Base-by-base conservation (phyloP, 2,797 vertebrate species). In the Pipistrellus pipistrellus region DNA sequence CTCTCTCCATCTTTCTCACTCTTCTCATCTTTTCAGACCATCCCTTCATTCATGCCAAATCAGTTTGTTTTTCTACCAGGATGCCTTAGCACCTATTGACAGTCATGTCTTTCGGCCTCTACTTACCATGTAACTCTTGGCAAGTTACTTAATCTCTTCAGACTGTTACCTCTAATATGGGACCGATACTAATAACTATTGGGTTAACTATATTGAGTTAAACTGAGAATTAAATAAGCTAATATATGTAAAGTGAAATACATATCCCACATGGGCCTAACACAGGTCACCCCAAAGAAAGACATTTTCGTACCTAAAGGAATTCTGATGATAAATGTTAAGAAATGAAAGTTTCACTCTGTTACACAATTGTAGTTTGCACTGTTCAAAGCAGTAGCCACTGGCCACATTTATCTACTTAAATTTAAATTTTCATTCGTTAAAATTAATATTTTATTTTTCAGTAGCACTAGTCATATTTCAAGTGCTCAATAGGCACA, bases 291-390 rank as follows among this genome's bases (percentile, higher is more conserved):
- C 27, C 44, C 30, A 17, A 68, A 71, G 41, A 82, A 94, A 90
- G 78, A 41, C 3, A 86, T 83, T 91, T 94, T 91, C 18, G 44
- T 38, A n/a, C 27, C 41, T 78, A 92, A 90, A 68, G 4, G 10
- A 88, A 82, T 81, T 84, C 68, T 90, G 32, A 64, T 32, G 8
- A 30, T 2, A 64, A 59, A 25, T 46, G 23, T 57, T 94, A 81
- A 83, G 46, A 87, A 81, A 78, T 46, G 66, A 69, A 87, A 84
- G 30, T 57, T 85, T 83, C 27, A 71, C 53, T 30, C 76, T 72
- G 3, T 86, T 71, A n/a, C 11, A 20, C 62, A 72, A 38, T 51
- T 46, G 25, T 53, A 69, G 69, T 55, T 32, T 51, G 2, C 3
- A 75, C 25, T 41, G 1, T 75, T 59, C 18, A 88, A 12, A 62